Evolutionary conservation across 2,113 vertebrate genomes (phyloP).

Genomic region (Bothrops jararaca): DNA sequence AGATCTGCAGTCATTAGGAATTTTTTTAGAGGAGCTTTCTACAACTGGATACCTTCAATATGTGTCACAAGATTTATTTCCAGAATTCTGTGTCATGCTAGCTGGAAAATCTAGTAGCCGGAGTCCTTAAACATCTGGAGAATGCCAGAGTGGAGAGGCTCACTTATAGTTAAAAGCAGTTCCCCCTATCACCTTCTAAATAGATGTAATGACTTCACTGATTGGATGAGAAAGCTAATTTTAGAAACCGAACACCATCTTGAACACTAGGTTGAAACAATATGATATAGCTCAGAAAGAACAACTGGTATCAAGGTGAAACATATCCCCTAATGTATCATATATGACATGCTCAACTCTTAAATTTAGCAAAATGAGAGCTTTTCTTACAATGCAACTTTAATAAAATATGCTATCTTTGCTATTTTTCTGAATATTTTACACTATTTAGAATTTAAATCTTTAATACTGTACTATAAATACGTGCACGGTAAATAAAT

Average conservation of each 20-base stretch:
- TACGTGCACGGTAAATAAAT: neutral
- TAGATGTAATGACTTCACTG: constrained; percentile 28
- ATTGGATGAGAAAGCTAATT: constrained; percentile 52
- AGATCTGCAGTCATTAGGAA: neutral
- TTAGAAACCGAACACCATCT: constrained; percentile 51
- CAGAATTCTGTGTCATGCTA: neutral
- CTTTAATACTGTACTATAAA: neutral
- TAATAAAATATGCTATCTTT: neutral
- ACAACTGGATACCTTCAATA: neutral
- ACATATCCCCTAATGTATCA: constrained; percentile 2
- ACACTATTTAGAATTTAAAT: neutral
- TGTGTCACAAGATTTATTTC: neutral
- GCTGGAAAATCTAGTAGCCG: neutral
- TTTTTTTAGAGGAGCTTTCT: constrained; percentile 11
- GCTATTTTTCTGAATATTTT: neutral
- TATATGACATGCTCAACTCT: neutral
- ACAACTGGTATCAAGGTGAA: neutral
- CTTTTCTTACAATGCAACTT: neutral
- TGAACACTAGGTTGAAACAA: constrained; percentile 37
- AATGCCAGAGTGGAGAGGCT: neutral
- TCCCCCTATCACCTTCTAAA: constrained; percentile 36
- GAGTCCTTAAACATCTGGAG: neutral
- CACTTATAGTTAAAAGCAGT: constrained; percentile 24
- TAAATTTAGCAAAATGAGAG: neutral
- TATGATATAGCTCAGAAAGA: constrained; percentile 37